Conservation (phyloP, 2,888 invertebrate genomes). For the Drosophila pseudotalamancana region DNA sequence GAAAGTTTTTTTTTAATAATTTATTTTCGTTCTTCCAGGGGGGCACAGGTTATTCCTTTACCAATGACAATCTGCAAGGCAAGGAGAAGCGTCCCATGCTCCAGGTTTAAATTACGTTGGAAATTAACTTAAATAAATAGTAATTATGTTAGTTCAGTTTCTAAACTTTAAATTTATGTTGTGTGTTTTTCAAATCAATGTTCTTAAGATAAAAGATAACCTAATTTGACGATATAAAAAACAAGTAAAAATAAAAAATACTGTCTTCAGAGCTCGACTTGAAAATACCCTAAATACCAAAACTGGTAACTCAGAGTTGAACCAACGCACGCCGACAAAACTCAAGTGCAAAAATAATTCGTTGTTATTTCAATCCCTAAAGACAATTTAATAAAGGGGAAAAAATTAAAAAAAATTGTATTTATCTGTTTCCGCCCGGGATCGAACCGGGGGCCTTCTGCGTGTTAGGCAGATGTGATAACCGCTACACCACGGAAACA, state of each 20-base stretch:
- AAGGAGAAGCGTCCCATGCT: constrained; percentile 93
- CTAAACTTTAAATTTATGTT: too few relatives aligned
- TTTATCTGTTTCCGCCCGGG: constrained; percentile 79
- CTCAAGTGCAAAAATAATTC: too few relatives aligned
- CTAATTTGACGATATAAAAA: too few relatives aligned
- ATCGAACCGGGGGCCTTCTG: constrained; percentile 85
- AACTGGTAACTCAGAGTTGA: too few relatives aligned
- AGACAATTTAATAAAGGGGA: too few relatives aligned
- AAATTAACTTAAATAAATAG: not conserved
- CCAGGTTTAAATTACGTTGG: constrained; percentile 87
- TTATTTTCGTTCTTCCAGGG: constrained; percentile 86
- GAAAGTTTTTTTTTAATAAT: not conserved
- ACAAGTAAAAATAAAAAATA: too few relatives aligned
- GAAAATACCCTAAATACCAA: too few relatives aligned
- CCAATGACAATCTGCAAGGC: constrained; percentile 93
- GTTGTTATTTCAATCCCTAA: too few relatives aligned
- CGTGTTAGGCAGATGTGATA: constrained; percentile 85
- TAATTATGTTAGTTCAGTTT: not conserved
- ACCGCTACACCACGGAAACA: constrained; percentile 84
- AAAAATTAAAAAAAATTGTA: not conserved
- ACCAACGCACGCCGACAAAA: too few relatives aligned
- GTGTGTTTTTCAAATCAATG: too few relatives aligned
- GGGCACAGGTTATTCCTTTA: constrained; percentile 96
- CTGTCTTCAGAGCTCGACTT: too few relatives aligned
- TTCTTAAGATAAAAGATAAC: too few relatives aligned